A percentile compares a stretch with the other conserved stretches of the same genome.
Evolutionary conservation across 2,113 vertebrate species (phyloP).

Genomic region (Sinocyclocheilus rhinocerous): DNA sequence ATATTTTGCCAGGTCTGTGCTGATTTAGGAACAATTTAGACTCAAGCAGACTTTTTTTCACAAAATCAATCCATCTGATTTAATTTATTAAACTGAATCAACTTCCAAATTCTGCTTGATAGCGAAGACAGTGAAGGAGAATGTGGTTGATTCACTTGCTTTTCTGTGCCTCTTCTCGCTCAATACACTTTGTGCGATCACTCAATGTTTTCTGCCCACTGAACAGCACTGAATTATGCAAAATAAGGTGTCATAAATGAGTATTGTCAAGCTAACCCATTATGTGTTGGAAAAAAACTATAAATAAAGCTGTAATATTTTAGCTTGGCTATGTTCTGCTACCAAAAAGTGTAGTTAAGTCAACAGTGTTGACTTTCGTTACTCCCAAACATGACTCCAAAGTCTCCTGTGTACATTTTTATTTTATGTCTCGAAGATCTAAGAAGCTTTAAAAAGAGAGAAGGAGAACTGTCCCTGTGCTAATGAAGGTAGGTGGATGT

Average conservation of each 20-base stretch:
- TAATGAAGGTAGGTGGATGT: slow-evolving; percentile 27
- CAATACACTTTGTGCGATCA: neutral
- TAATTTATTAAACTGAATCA: too few relatives aligned
- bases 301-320: too few relatives aligned
- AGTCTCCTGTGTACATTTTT: neutral
- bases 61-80: too few relatives aligned
- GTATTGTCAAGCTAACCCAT: neutral
- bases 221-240: neutral
- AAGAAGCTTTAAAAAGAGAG: neutral
- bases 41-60: too few relatives aligned
- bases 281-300: neutral
- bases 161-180: neutral
- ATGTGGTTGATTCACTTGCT: neutral
- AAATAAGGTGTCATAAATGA: neutral
- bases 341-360: too few relatives aligned
- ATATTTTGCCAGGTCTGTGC: neutral
- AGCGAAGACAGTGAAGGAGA: too few relatives aligned
- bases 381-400: neutral
- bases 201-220: neutral
- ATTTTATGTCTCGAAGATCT: neutral
- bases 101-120: too few relatives aligned
- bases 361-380: neutral
- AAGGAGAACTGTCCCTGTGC: neutral
- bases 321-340: too few relatives aligned
- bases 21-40: neutral